Conservation (phyloP, 2,888 invertebrate genomes). For the Mythimna impura region DNA sequence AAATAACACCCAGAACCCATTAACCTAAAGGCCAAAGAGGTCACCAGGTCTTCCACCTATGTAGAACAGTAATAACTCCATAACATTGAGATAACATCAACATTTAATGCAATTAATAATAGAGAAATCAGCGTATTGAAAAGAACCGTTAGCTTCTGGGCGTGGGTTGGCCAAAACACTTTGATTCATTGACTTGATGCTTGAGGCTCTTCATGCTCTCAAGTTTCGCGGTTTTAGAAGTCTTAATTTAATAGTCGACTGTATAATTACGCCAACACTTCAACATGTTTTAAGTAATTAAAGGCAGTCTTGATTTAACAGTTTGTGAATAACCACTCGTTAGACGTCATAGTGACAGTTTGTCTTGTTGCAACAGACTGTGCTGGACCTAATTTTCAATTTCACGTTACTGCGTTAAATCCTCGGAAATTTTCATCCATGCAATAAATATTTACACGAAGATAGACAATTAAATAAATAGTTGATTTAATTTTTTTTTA, state of each 20-base stretch:
- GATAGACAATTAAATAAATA: neutral
- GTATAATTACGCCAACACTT: constrained; percentile 43
- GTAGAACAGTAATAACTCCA: constrained; percentile 36
- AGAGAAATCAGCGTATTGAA: constrained; percentile 53
- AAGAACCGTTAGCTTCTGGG: constrained; percentile 47
- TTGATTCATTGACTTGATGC: constrained; percentile 48
- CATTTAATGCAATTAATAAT: constrained; percentile 50
- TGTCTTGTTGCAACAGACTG: neutral
- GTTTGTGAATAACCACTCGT: constrained; percentile 7
- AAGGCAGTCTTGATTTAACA: constrained; percentile 19
- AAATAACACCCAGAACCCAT: neutral
- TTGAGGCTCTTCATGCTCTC: constrained; percentile 32
- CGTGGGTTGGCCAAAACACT: constrained; percentile 57
- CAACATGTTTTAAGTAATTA: constrained; percentile 21
- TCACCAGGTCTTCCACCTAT: constrained; percentile 16
- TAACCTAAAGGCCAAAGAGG: constrained; percentile 25
- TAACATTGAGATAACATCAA: constrained; percentile 25
- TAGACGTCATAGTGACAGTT: neutral
- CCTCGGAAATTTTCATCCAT: neutral
- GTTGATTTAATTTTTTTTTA: too few species aligned
- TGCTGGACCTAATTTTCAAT: neutral
- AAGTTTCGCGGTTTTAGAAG: constrained; percentile 42
- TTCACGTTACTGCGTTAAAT: neutral
- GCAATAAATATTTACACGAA: neutral
- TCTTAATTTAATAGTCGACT: constrained; percentile 50